Base-by-base conservation (phyloP, 2,797 vertebrate species). In the Spatula clypeata region DNA sequence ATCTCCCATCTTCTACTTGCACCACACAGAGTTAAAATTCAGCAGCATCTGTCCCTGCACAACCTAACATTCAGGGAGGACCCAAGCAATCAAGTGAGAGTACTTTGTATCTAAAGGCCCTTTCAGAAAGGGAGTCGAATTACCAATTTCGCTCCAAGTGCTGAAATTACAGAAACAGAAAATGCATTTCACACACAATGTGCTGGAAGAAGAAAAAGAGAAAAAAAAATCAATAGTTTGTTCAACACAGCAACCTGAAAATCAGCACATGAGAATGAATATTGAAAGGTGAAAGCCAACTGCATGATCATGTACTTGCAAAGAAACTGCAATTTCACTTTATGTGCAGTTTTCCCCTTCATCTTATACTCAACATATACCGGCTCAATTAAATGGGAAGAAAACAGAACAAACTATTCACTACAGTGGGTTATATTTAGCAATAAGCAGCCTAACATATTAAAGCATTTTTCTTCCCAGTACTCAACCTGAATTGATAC, bases 401-500 rank as follows among this genome's bases (percentile, higher is more conserved):
- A 79, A 77, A 49, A 87, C 45, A 88, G 32, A 81, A 57, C 6
- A 27, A 75, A 15, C 40, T 84, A 86, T 96, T 88, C 86, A 72
- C 47, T 65, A 44, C 74, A 94, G 58, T 24, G 44, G 11, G 58
- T 91, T 96, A 92, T 54, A 95, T 93, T 96, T 95, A 91, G 73
- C 83, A 88, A 69, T 53, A 93, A 58, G 31, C 65, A 95, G 77
- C 86, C 85, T 91, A 73, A 88, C 36, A 85, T 71, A 47, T 26
- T 82, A 70, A 79, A 65, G 66, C 72, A 44, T 72, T 94, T 94
- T 96, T 90, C 73, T 93, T 38, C 86, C 62, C 42, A 88, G 60
- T 49, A 82, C 69, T 89, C 81, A 97, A 86, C 58, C 44, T 94
- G 76, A 94, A 96, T 38, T 64, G 88, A 96, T 65, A 91, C 17